Base-by-base conservation (phyloP, 1,140 invertebrate genomes). In the Phthorimaea operculella region DNA sequence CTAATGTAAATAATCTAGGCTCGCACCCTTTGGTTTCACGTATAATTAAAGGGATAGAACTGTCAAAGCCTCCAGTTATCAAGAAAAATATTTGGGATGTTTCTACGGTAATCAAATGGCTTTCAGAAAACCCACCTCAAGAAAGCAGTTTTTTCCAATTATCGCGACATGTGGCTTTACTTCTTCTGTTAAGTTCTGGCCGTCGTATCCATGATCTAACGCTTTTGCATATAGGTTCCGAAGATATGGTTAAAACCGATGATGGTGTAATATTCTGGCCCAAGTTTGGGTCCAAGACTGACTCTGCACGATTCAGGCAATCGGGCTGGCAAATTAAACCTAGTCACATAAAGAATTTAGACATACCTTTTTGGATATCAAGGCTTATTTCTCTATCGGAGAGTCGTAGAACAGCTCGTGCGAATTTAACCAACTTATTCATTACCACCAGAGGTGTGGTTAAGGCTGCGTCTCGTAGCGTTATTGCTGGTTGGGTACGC, bases 391-490 rank as follows among this genome's bases (percentile, higher is more conserved):
- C 16, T 14, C 4, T 18, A 11, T 48, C 45, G 16, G 45, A 48
- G 16, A 48, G n/a, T 48, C 45, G 45, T 48, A 48, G 45, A 18
- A 14, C 2, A 16, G 45, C n/a, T 4, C 45, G 45, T 2, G 9
- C 1, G 5, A 4, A 18, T 48, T 48, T 48, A 18, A 48, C 45
- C 4, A 18, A 48, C 16, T 48, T 48, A 16, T 48, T 48, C 39
- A 42, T 42, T n/a, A 42, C 39, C 8, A 48, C 45, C 10, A 48
- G 45, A 16, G 45, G 45, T 10, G 45, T 18, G 45, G 45, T 48
- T 15, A 48, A 48, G 16, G 45, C 45, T 18, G 44, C 36, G 33
- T 49, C 47, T 45, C 51, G 50, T 55, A 60, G 58, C 18, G 18
- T 57, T n/a, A n/a, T n/a, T n/a, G n/a, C n/a, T n/a, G n/a, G n/a